phyloP scores from a whole-genome alignment of 2,888 invertebrate genomes.

The Saturnia pavonia region DNA sequence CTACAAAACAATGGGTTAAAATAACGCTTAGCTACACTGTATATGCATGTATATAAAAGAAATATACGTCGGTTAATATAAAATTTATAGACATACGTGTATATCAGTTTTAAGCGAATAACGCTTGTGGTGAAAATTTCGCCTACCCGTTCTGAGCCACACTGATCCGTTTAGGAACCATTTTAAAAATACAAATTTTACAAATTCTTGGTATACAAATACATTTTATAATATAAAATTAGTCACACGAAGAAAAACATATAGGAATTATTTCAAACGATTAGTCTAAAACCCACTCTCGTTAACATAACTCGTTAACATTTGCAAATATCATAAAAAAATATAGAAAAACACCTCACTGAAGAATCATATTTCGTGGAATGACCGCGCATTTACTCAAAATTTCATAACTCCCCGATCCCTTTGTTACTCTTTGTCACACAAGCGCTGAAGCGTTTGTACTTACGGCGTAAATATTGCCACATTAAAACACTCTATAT shows the following conservation, averaged over 20 bases:
- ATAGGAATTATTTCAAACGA: background rate
- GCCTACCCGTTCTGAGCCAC: background rate
- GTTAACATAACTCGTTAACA: no score
- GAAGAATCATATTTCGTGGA: slow-evolving; percentile 1
- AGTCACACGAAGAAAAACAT: background rate
- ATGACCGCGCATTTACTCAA: background rate
- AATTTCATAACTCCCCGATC: background rate
- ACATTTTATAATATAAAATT: background rate
- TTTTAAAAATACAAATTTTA: no score
- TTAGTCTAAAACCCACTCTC: background rate
- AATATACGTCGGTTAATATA: no score
- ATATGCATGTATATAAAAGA: no score
- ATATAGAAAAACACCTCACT: background rate
- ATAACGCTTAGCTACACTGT: no score
- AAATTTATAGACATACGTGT: background rate
- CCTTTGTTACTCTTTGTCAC: background rate
- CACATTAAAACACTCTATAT: slow-evolving; percentile 51
- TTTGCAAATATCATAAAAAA: background rate
- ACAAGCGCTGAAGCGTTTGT: slow-evolving; percentile 29
- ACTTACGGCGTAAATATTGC: slow-evolving; percentile 69
- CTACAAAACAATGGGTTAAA: no score
- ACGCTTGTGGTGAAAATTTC: background rate
- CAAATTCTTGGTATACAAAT: no score
- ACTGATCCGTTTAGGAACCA: background rate
- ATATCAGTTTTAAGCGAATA: background rate